Base-by-base conservation (phyloP, 2,888 invertebrate genomes). In the Phanerotoma sp. region DNA sequence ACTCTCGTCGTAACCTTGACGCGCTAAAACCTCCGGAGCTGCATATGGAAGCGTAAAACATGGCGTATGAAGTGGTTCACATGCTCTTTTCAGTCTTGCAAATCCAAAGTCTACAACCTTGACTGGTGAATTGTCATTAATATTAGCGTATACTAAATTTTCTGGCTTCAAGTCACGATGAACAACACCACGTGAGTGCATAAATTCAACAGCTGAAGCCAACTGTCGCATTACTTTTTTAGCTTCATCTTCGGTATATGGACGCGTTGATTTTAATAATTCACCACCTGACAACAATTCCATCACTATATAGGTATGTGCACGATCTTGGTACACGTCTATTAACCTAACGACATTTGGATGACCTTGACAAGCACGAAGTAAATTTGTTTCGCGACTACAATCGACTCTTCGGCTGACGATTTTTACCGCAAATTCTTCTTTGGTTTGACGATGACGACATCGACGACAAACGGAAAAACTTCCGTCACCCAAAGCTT, bases 71-170 rank as follows among this genome's bases (percentile, higher is more conserved):
- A 86, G 75, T 2, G 81, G 77, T 66, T 84, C 83, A 51, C 82
- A 81, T 56, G 83, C 80, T 40, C 82, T 84, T 68, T 87, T 86
- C 62, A 86, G 77, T n/a, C 92, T 82, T 13, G 97, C 95, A 79
- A 96, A 96, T 9, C 98, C 97, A 77, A 98, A 98, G 79, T 98
- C 98, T 1, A 97, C 92, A 35, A 98, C 86, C 75, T 96, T 95
- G 16, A 97, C 84, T 63, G 83, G 81, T 11, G 85, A 82, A 60
- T 82, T 74, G 58, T 81, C 82, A 54, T 74, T 78, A 33, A 77
- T 73, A 58, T 83, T 81, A 7, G 83, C 83, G 72, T 87, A 90
- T 16, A 90, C 80, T 41, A 89, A 78, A 75, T 90, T 90, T 81
- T 86, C 97, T 0, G 96, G 96, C 77, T 97, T 98, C 13, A 98